These are phyloP conservation scores for Empidonax traillii DNA, from an alignment of 2,113 vertebrate species.

Conservation along the genomic window DNA sequence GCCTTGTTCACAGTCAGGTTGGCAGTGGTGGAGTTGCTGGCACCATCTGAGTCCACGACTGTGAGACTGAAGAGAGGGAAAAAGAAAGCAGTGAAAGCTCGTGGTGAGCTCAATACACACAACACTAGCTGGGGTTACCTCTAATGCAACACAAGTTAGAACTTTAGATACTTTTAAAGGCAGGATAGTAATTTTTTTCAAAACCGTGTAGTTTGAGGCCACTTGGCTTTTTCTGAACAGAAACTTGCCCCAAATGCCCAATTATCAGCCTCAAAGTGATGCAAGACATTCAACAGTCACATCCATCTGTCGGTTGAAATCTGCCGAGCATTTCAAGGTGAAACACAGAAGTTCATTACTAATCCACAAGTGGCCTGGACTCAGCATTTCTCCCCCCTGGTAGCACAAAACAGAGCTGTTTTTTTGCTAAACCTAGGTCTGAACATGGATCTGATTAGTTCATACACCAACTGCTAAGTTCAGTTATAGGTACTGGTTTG, in stretches of 20 bases:
- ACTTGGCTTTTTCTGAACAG: not conserved
- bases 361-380: not conserved
- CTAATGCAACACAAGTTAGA: not conserved
- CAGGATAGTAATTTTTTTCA: not conserved
- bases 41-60: slow-evolving; percentile 92
- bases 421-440: not conserved
- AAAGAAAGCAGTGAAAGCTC: not conserved
- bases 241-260: not conserved
- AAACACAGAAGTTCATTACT: not conserved
- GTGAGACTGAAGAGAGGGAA: slow-evolving; percentile 78
- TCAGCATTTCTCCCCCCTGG: not conserved
- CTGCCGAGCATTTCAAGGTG: not conserved
- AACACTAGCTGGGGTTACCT: not conserved
- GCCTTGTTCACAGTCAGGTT: slow-evolving; percentile 91
- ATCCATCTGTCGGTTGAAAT: not conserved
- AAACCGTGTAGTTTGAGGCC: not conserved
- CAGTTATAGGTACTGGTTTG: not conserved
- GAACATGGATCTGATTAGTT: not conserved
- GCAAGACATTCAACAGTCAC: not conserved
- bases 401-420: not conserved
- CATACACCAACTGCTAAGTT: not conserved
- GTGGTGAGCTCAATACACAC: not conserved
- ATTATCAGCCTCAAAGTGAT: not conserved
- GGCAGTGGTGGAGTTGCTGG: slow-evolving; percentile 88
- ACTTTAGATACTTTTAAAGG: not conserved